Evolutionary conservation across 30 jellyfish, hydroid and myxozoan genomes (phyloP).

Genomic region (Turritopsis dohrnii): DNA sequence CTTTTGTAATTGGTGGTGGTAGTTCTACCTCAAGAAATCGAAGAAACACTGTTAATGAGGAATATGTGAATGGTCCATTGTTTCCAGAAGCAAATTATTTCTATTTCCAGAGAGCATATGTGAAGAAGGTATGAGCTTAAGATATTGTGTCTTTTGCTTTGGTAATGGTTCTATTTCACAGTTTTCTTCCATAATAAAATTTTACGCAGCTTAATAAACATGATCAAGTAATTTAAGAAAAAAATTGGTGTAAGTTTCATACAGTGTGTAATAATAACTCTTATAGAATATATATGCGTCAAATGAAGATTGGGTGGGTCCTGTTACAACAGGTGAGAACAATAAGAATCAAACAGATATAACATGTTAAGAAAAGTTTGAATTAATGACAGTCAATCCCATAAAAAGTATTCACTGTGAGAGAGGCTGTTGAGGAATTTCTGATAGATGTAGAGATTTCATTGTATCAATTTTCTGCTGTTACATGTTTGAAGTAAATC

Average conservation of each 20-base stretch:
- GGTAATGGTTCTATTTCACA: no score
- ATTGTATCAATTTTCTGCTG: no score
- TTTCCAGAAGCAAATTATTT: background rate
- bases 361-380: no score
- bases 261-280: background rate
- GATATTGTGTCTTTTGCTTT: background rate
- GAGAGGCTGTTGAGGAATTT: no score
- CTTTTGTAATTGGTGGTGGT: conserved; percentile 9
- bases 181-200: no score
- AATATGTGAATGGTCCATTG: conserved; percentile 21
- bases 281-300: conserved; percentile 20
- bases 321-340: conserved; percentile 14
- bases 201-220: no score
- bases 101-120: background rate
- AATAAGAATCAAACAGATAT: no score
- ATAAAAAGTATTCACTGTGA: no score
- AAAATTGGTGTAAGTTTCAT: background rate
- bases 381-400: no score
- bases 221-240: no score
- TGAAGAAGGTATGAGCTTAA: background rate
- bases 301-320: conserved; percentile 13
- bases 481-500: background rate
- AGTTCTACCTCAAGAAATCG: background rate
- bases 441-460: no score
- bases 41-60: background rate